Percentiles rank a stretch among this genome's conserved stretches.
Conservation (phyloP, 2,113 vertebrate species). For the Todiramphus chloris region DNA sequence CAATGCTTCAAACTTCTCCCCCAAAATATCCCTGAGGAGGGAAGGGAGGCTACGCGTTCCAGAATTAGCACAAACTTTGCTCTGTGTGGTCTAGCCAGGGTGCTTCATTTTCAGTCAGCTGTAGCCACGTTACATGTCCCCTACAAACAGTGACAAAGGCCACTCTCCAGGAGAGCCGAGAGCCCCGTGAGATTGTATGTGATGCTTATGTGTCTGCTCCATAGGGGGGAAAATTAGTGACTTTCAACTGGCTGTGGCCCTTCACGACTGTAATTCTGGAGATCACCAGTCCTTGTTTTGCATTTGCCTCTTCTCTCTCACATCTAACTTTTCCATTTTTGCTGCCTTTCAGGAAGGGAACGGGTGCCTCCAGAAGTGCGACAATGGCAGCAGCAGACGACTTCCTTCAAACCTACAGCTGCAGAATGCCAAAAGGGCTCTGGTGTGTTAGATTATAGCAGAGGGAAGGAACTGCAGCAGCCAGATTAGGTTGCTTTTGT, state of each 20-base stretch:
- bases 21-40: background rate
- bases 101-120: background rate
- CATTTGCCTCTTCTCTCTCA: background rate
- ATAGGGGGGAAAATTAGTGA: background rate
- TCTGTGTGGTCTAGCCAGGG: background rate
- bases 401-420: background rate
- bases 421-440: background rate
- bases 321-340: background rate
- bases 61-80: background rate
- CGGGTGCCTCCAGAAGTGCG: background rate
- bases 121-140: background rate
- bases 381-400: background rate
- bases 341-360: background rate
- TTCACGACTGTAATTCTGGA: background rate
- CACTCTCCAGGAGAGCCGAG: background rate
- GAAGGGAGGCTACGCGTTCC: background rate
- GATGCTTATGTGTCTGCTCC: background rate
- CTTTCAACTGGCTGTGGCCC: background rate
- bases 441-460: background rate
- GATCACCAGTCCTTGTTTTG: background rate
- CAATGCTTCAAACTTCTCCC: slow-evolving; percentile 4
- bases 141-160: background rate
- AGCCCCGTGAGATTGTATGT: background rate
- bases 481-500: background rate
- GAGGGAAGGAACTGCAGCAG: background rate